Evolutionary conservation across 1,140 invertebrate species (phyloP), one percentile per base, ranked within the genome.

Genomic region (Arion vulgaris): DNA sequence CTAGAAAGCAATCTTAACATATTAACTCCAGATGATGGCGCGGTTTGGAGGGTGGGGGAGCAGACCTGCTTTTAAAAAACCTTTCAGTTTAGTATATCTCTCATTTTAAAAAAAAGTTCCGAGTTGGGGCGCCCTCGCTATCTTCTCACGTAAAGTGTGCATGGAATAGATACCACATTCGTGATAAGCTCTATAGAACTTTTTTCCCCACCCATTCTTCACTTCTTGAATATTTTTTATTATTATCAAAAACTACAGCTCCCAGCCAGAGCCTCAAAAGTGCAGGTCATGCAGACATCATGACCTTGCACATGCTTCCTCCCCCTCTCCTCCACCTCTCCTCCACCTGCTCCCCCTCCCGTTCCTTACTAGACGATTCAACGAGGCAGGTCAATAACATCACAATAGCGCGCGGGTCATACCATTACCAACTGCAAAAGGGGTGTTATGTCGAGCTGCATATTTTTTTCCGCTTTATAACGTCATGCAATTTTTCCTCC

Each of bases 351-450:
- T n/a, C n/a, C 13, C 57, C 26, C 26, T 5, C 57, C 26, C 26
- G 11, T 0, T 23, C 28, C 62, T 28, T 23, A 17, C n/a, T 28
- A 66, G 62, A 66, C 62, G 62, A 66, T 66, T 66, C 62, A 32
- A 0, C 62, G n/a, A 66, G 32, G n/a, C 62, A 66, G 62, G 62
- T 66, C 62, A 66, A 66, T 66, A 66, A 66, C 62, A 32, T 66
- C 62, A 66, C 62, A 66, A 66, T 66, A 66, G 62, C n/a, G 62
- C 62, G 62, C n/a, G 62, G 62, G 62, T n/a, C 62, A 32, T 34
- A 34, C 62, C 62, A 66, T 66, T 66, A 2, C 62, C 62, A 66
- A 66, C 62, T 66, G 62, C 62, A 66, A 66, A 66, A 66, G 62
- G 62, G 62, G 62, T 66, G 62, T 32, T 28, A 66, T 23, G 62